phyloP scores from a whole-genome alignment of 2,888 invertebrate species.

The Erpobdella octoculata region DNA sequence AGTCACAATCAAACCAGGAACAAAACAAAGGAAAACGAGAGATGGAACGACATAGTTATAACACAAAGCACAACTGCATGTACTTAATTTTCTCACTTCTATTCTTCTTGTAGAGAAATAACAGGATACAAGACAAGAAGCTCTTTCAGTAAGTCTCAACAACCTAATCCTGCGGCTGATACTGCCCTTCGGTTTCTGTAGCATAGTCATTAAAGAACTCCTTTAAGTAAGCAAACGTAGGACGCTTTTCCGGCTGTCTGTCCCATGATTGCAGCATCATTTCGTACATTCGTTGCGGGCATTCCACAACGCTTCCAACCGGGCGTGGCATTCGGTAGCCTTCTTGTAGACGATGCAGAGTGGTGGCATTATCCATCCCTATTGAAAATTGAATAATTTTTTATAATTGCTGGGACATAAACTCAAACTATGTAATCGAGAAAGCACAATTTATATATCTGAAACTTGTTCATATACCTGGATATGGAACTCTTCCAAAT shows the following conservation, averaged over 20 bases:
- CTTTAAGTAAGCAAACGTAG: conserved; percentile 80
- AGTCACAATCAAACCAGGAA: too few species aligned
- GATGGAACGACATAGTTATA: too few species aligned
- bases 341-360: conserved; percentile 82
- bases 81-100: too few species aligned
- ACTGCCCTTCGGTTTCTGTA: conserved; percentile 32
- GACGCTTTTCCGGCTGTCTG: conserved; percentile 78
- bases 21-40: too few species aligned
- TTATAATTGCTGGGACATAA: not conserved
- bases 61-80: too few species aligned
- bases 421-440: not conserved
- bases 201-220: conserved; percentile 33
- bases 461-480: conserved; percentile 49
- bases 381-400: not conserved
- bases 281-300: conserved; percentile 88
- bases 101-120: too few species aligned
- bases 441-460: not conserved
- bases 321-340: conserved; percentile 97
- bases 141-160: too few species aligned
- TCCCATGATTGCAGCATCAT: conserved; percentile 63
- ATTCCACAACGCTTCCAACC: conserved; percentile 51
- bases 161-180: conserved; percentile 31
- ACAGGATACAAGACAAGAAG: too few species aligned
- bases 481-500: conserved; percentile 93
- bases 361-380: conserved; percentile 34